phyloP scores from a whole-genome alignment of 2,888 invertebrate genomes.

The Oligia latruncula region DNA sequence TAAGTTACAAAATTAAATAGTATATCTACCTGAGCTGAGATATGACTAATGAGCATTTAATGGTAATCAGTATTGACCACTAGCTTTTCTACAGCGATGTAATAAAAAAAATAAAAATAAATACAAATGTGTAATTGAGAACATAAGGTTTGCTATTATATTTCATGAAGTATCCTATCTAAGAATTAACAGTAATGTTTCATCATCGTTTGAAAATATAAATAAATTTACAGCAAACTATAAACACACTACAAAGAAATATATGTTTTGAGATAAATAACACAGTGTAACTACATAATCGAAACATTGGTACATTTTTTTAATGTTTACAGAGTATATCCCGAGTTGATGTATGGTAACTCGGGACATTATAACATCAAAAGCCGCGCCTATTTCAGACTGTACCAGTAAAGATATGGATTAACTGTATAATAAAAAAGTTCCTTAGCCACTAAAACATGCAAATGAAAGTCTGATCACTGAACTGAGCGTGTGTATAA shows the following conservation, averaged over 20 bases:
- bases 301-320: slow-evolving; percentile 9
- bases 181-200: slow-evolving; percentile 39
- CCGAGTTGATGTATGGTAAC: background rate
- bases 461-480: slow-evolving; percentile 61
- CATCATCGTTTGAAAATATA: slow-evolving; percentile 28
- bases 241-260: slow-evolving; percentile 19
- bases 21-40: slow-evolving; percentile 47
- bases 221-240: slow-evolving; percentile 22
- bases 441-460: slow-evolving; percentile 51
- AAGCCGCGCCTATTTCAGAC: background rate
- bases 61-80: slow-evolving; percentile 42
- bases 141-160: slow-evolving; percentile 28
- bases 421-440: slow-evolving; percentile 12
- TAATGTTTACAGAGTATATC: background rate
- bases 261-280: slow-evolving; percentile 16
- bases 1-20: slow-evolving; percentile 41
- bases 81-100: slow-evolving; percentile 58
- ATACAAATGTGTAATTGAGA: slow-evolving; percentile 21
- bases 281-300: slow-evolving; percentile 16
- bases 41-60: slow-evolving; percentile 55
- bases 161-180: slow-evolving; percentile 40
- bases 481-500: slow-evolving; percentile 54
- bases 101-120: no score
- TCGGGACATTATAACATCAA: background rate
- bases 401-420: slow-evolving; percentile 11